Evolutionary conservation across 2,113 vertebrate genomes (phyloP).

Genomic region (Gnathonemus echidnorhynchus): DNA sequence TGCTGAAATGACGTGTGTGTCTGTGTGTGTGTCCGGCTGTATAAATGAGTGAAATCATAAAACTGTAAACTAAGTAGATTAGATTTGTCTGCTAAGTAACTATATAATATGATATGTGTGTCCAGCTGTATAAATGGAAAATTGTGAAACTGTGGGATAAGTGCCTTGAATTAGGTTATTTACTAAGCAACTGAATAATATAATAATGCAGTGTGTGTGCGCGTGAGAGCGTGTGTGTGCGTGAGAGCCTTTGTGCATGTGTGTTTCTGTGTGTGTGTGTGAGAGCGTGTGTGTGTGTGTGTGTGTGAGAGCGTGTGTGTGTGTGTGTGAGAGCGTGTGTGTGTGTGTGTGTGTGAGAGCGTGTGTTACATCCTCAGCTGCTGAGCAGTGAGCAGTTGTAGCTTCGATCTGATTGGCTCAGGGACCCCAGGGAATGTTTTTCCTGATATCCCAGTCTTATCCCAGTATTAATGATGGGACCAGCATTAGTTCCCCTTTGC

Average conservation of each 20-base stretch:
- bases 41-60: not conserved
- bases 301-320: not conserved
- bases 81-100: not conserved
- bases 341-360: not conserved
- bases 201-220: not conserved
- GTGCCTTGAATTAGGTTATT: not conserved
- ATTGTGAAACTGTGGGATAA: conserved; percentile 7
- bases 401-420: not conserved
- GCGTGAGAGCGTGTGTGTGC: not conserved
- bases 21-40: not conserved
- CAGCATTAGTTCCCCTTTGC: not conserved
- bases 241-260: not conserved
- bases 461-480: not conserved
- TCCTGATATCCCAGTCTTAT: not conserved
- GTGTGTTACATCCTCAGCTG: not conserved
- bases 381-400: not conserved
- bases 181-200: not conserved
- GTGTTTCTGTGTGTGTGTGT: not conserved
- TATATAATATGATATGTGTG: conserved; percentile 4
- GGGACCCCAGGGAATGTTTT: not conserved
- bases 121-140: conserved; percentile 1
- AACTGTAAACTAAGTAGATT: not conserved
- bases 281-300: not conserved
- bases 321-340: not conserved
- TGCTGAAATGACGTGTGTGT: not conserved